phyloP scores from a whole-genome alignment of 2,888 invertebrate species.

The Erynnis tages region DNA sequence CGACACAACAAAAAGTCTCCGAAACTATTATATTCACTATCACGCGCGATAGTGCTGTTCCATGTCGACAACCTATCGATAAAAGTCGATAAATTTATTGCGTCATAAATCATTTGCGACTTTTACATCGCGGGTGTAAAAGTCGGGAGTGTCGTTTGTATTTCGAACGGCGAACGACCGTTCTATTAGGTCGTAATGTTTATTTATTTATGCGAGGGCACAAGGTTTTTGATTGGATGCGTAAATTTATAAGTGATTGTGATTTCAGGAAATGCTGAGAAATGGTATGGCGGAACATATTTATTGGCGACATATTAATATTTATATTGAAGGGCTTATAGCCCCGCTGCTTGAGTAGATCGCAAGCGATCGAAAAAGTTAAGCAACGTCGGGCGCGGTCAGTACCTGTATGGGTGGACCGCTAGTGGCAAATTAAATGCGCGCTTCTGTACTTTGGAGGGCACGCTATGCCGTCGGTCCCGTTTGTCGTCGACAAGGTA shows the following conservation, averaged over 20 bases:
- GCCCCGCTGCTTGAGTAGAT: no score
- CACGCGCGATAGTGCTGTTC: constrained; percentile 37
- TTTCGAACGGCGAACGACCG: constrained; percentile 6
- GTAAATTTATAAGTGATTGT: constrained; percentile 2
- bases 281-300: not conserved
- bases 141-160: constrained; percentile 5
- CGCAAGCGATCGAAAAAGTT: no score
- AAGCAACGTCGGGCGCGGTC: no score
- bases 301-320: no score
- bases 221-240: constrained; percentile 1
- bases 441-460: no score
- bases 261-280: constrained; percentile 2
- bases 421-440: no score
- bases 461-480: no score
- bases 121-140: constrained; percentile 29
- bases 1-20: not conserved
- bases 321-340: no score
- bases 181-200: constrained; percentile 13
- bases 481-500: no score
- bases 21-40: not conserved
- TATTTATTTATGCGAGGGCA: constrained; percentile 14
- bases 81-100: constrained; percentile 43
- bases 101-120: constrained; percentile 42
- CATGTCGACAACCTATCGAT: constrained; percentile 45
- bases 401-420: no score